phyloP scores from a whole-genome alignment of 2,888 invertebrate genomes.

The Eristalinus sepulchralis region DNA sequence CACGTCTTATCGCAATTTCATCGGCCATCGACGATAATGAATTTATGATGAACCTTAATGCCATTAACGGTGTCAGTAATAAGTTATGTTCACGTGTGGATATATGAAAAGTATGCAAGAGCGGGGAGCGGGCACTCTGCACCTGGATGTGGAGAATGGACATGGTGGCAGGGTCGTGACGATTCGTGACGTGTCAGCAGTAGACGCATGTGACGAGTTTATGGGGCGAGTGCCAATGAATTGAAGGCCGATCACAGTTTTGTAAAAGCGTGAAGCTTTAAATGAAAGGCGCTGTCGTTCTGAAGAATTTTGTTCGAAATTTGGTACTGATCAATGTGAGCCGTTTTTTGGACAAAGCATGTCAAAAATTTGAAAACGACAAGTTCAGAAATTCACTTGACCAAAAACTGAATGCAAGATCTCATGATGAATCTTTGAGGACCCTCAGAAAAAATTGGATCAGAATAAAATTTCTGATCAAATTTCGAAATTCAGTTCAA shows the following conservation, averaged over 20 bases:
- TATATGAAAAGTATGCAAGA: background rate
- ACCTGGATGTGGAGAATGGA: background rate
- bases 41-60: conserved; percentile 37
- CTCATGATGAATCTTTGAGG: background rate
- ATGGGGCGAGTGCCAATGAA: background rate
- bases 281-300: background rate
- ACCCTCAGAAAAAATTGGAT: background rate
- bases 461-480: background rate
- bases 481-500: background rate
- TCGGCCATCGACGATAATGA: conserved; percentile 35
- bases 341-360: too few relatives aligned
- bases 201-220: background rate
- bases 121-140: too few relatives aligned
- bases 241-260: background rate
- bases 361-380: too few relatives aligned
- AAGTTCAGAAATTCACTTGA: too few relatives aligned
- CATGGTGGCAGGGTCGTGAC: background rate
- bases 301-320: background rate
- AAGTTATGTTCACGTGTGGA: background rate
- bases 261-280: background rate
- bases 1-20: conserved; percentile 27
- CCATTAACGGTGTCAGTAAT: conserved; percentile 5
- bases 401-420: too few relatives aligned
- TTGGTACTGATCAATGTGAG: too few relatives aligned
- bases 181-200: background rate